Evolutionary conservation across 2,797 vertebrate species (phyloP).

Genomic region (Hypotaenidia philippensis): DNA sequence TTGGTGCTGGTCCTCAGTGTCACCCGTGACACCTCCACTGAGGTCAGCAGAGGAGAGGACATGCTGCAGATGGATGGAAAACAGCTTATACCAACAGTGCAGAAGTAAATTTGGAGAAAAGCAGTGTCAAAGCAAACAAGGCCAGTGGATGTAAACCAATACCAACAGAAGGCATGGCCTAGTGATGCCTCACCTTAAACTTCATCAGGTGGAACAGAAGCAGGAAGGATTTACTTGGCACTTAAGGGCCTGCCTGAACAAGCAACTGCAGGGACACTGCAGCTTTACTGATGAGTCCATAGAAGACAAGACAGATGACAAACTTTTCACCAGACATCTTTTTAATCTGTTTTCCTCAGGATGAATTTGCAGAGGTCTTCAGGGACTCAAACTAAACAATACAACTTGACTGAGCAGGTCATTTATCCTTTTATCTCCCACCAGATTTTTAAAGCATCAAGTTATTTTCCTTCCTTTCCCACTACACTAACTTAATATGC

Average conservation of each 20-base stretch:
- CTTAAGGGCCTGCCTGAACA: background rate
- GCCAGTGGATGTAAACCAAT: no score
- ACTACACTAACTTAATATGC: background rate
- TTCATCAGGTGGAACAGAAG: background rate
- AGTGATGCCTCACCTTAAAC: background rate
- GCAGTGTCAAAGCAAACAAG: background rate
- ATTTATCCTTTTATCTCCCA: conserved; percentile 33
- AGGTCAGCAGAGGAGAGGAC: background rate
- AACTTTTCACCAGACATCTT: background rate
- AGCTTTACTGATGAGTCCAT: background rate
- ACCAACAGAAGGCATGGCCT: background rate
- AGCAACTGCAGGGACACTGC: background rate
- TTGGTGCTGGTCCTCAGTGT: background rate
- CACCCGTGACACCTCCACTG: background rate
- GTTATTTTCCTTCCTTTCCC: background rate
- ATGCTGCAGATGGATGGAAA: rapidly evolving
- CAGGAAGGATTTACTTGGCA: background rate
- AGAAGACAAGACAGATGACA: background rate
- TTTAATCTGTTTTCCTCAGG: background rate
- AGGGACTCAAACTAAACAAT: conserved; percentile 39
- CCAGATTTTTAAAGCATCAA: background rate
- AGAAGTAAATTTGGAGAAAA: background rate
- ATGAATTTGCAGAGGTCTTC: background rate
- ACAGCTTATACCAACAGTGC: background rate
- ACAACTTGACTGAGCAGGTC: background rate